Conservation (phyloP, 2,797 vertebrate genomes). For the Aeoliscus strigatus region DNA sequence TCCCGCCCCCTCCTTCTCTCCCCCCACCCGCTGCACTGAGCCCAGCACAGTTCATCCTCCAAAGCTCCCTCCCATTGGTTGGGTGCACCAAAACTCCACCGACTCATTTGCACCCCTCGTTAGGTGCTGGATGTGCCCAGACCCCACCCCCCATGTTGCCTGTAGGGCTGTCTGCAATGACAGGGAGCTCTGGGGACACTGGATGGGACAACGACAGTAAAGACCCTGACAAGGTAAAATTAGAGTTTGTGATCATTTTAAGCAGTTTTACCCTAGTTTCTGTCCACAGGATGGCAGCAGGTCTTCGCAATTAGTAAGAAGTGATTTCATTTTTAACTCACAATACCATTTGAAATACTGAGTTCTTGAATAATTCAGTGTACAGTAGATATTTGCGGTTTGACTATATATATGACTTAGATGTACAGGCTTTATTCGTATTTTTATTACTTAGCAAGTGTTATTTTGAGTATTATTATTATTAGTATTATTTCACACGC, state of each 20-base stretch:
- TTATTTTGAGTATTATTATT: too few species aligned
- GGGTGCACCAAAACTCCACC: conserved; percentile 82
- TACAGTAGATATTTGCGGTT: too few species aligned
- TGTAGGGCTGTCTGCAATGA: conserved; percentile 52
- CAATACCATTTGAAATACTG: too few species aligned
- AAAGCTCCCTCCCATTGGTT: conserved; percentile 79
- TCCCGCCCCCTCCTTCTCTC: conserved; percentile 73
- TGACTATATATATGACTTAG: too few species aligned
- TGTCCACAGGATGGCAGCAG: too few species aligned
- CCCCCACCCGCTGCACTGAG: conserved; percentile 70
- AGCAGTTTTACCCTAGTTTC: too few species aligned
- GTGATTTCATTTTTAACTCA: too few species aligned
- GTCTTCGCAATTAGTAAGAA: too few species aligned
- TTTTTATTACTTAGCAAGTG: too few species aligned
- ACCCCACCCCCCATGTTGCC: conserved; percentile 68
- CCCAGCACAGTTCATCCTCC: conserved; percentile 81
- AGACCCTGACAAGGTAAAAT: conserved; percentile 78
- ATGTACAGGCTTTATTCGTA: too few species aligned
- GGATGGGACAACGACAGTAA: conserved; percentile 77
- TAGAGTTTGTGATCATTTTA: neutral
- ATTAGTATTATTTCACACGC: too few species aligned
- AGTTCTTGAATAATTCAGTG: too few species aligned
- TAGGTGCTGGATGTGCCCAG: conserved; percentile 73
- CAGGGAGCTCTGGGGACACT: conserved; percentile 57
- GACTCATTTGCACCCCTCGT: conserved; percentile 70